phyloP scores from a whole-genome alignment of 2,888 invertebrate genomes.

The Tetropium fuscum region DNA sequence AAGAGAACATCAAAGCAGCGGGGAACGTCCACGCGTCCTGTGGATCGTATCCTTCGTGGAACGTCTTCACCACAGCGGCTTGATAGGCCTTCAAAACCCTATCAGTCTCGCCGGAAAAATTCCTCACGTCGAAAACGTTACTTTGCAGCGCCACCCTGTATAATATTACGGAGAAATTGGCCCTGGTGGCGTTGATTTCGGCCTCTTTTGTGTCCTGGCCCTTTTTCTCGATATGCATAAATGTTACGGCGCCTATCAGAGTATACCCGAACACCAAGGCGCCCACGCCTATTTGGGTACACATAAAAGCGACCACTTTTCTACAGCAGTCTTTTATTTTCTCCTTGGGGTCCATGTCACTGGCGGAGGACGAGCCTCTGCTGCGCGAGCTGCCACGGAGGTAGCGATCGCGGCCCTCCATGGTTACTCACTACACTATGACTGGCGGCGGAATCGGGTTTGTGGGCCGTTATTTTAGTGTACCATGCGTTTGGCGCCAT shows the following conservation, averaged over 20 bases:
- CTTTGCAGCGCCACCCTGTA: conserved; percentile 75
- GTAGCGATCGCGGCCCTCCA: conserved; percentile 26
- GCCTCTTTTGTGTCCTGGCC: conserved; percentile 42
- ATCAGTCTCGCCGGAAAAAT: conserved; percentile 74
- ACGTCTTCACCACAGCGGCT: conserved; percentile 73
- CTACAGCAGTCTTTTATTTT: conserved; percentile 88
- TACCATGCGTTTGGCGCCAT: conserved; percentile 12
- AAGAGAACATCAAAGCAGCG: conserved; percentile 88
- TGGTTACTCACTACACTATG: neutral
- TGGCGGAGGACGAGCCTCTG: conserved; percentile 72
- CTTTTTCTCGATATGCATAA: conserved; percentile 80
- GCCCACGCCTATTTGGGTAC: conserved; percentile 92
- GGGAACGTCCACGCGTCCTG: conserved; percentile 88
- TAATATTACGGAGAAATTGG: conserved; percentile 72
- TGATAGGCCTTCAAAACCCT: conserved; percentile 76
- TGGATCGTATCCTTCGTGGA: conserved; percentile 78
- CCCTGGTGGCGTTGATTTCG: conserved; percentile 62
- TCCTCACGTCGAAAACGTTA: conserved; percentile 77
- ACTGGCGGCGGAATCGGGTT: conserved; percentile 3
- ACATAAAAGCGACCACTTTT: conserved; percentile 91
- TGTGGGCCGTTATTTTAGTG: conserved; percentile 1
- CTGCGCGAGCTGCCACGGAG: conserved; percentile 51
- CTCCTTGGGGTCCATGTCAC: conserved; percentile 76
- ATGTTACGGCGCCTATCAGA: conserved; percentile 85
- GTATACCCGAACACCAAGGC: conserved; percentile 89